Conservation (phyloP, 2,113 vertebrate genomes). For the Diphyllodes magnificus region DNA sequence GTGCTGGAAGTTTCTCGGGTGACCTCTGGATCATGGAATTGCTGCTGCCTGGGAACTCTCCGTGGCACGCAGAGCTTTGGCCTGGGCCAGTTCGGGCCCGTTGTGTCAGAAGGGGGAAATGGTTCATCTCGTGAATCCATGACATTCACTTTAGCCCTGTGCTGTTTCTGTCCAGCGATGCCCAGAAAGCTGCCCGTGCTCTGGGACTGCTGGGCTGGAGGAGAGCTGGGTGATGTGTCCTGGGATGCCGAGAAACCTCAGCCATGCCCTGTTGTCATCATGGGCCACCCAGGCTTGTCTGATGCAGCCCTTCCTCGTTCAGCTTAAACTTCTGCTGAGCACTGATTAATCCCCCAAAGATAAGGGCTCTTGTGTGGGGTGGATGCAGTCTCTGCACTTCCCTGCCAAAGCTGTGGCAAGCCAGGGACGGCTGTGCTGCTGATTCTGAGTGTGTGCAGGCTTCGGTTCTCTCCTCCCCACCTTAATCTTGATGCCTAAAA, state of each 20-base stretch:
- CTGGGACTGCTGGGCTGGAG: neutral
- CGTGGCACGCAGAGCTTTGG: neutral
- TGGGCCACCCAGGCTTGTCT: neutral
- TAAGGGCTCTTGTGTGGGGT: neutral
- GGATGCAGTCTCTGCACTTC: neutral
- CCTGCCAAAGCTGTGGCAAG: neutral
- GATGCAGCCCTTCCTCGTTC: neutral
- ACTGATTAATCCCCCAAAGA: neutral
- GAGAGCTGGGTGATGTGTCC: neutral
- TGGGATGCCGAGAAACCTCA: neutral
- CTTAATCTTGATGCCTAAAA: neutral
- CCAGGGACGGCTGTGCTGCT: neutral
- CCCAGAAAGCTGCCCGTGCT: neutral
- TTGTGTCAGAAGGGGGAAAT: neutral
- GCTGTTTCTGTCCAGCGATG: rapidly evolving
- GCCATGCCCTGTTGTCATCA: neutral
- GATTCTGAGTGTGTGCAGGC: neutral
- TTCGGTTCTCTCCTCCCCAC: neutral
- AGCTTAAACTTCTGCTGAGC: neutral
- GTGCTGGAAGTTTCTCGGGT: neutral
- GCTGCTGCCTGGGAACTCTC: neutral
- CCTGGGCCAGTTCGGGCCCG: neutral
- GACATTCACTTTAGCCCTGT: neutral
- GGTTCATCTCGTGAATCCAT: neutral
- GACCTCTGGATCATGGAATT: neutral